Percentiles rank a stretch among this genome's conserved stretches.
These are phyloP conservation scores for Chelon auratus DNA, from an alignment of 2,797 vertebrate species.

Conservation along the genomic window DNA sequence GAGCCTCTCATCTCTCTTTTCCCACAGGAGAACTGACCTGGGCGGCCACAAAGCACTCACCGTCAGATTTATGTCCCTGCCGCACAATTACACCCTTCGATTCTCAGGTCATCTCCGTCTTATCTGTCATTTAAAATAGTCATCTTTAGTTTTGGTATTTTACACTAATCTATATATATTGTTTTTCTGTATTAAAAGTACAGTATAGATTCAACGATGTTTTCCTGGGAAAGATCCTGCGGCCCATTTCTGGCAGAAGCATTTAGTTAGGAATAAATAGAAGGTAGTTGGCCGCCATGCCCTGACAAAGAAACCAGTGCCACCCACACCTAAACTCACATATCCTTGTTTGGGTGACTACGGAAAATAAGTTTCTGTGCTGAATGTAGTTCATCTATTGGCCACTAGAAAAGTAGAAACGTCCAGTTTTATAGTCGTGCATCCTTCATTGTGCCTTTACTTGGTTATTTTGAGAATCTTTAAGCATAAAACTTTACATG, in stretches of 20 bases:
- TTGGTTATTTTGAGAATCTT: no score
- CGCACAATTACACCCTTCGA: constrained; percentile 27
- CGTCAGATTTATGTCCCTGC: constrained; percentile 75
- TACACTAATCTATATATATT: no score
- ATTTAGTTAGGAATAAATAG: constrained; percentile 5
- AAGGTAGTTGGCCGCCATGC: neutral
- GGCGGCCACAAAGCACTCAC: constrained; percentile 64
- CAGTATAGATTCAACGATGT: no score
- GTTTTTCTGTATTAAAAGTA: no score
- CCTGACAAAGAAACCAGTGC: neutral
- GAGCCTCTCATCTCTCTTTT: constrained; percentile 72
- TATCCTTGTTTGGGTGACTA: neutral
- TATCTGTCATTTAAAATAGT: constrained; percentile 22
- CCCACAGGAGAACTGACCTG: constrained; percentile 77
- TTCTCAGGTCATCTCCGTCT: constrained; percentile 28
- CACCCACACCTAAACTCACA: neutral
- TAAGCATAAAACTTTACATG: no score
- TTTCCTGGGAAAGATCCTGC: neutral
- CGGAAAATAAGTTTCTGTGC: no score
- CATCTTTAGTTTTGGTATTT: constrained; percentile 17
- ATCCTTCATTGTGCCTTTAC: no score
- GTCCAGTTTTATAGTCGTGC: no score
- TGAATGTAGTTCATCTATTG: no score
- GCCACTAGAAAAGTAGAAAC: no score
- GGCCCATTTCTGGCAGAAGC: neutral